A percentile compares a stretch with the other conserved stretches of the same genome.
Conservation (phyloP, 2,113 vertebrate species). For the Protobothrops flavoviridis region DNA sequence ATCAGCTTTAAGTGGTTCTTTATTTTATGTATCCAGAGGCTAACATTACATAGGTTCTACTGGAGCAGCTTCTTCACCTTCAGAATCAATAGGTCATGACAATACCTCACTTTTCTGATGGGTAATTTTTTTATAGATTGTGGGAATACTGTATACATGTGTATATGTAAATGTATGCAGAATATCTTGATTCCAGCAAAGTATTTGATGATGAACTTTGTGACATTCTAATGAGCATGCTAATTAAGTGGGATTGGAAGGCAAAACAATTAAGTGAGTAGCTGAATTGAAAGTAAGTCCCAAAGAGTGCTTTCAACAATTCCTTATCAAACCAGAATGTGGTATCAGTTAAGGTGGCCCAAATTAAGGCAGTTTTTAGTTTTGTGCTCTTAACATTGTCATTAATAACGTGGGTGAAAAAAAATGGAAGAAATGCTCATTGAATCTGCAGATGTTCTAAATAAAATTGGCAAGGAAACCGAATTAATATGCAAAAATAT, state of each 20-base stretch:
- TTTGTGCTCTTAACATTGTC: not conserved
- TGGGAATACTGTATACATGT: not conserved
- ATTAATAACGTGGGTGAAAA: not conserved
- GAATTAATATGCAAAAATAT: not conserved
- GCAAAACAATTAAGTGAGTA: not conserved
- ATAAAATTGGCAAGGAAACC: not conserved
- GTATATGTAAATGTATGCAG: not conserved
- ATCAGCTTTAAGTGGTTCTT: not conserved
- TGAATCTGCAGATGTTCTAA: not conserved
- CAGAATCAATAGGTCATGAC: not conserved
- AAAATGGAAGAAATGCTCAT: not conserved
- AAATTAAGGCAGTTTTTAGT: not conserved
- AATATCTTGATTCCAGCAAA: not conserved
- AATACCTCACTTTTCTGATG: not conserved
- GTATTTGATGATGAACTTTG: not conserved
- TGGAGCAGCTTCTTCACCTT: not conserved
- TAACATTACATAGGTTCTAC: not conserved
- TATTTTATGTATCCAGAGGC: not conserved
- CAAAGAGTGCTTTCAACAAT: not conserved
- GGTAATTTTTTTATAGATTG: not conserved
- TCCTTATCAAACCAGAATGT: not conserved
- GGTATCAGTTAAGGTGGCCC: not conserved
- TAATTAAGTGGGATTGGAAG: not conserved
- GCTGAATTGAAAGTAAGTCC: not conserved
- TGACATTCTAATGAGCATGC: not conserved